Conservation (phyloP, 2,113 vertebrate genomes). For the Nettapus auritus region DNA sequence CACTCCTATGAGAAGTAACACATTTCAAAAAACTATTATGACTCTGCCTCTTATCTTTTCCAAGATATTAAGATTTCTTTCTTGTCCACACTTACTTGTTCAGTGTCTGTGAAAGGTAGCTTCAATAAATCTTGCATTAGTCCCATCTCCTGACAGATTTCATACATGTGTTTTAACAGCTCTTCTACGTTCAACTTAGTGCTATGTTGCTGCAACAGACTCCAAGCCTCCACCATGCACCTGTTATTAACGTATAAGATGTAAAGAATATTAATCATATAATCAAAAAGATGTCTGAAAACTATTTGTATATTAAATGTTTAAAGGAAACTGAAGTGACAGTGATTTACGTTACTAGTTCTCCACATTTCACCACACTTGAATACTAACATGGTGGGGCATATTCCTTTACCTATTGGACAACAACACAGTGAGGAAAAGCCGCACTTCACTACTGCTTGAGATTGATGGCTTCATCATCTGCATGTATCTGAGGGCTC, state of each 20-base stretch:
- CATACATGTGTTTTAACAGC: conserved; percentile 84
- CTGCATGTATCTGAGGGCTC: conserved; percentile 90
- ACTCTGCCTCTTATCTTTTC: background rate
- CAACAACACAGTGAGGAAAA: conserved; percentile 90
- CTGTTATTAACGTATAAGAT: conserved; percentile 59
- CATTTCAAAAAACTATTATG: background rate
- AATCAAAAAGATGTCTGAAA: background rate
- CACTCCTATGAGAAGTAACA: conserved; percentile 79
- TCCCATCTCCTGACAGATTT: conserved; percentile 89
- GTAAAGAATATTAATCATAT: background rate
- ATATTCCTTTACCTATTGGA: conserved; percentile 85
- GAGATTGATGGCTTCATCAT: conserved; percentile 83
- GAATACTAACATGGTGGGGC: accelerated
- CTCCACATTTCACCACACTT: background rate
- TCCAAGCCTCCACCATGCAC: conserved; percentile 92
- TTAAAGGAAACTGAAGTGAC: background rate
- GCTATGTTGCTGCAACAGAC: conserved; percentile 83
- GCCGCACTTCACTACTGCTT: conserved; percentile 80
- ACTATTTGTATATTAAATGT: accelerated
- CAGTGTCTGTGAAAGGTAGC: conserved; percentile 85
- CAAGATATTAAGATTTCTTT: background rate
- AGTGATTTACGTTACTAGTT: accelerated
- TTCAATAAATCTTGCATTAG: conserved; percentile 93
- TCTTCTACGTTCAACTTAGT: conserved; percentile 82
- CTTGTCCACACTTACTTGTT: conserved; percentile 80